Base-by-base conservation (phyloP, 2,888 invertebrate species). In the Acrocyrtus sp. region DNA sequence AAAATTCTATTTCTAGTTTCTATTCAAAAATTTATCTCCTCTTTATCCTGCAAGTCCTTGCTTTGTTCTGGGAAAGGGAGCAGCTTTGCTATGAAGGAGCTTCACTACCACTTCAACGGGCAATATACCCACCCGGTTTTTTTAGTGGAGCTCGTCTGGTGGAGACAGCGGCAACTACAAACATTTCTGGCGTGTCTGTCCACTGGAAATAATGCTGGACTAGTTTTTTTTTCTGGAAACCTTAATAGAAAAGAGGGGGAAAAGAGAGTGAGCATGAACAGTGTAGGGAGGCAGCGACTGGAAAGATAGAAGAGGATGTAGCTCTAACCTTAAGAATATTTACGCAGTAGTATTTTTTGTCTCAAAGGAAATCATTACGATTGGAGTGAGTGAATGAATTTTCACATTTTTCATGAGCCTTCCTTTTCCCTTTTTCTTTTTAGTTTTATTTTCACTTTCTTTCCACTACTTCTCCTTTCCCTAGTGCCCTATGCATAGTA, bases 341-440 rank as follows among this genome's bases (percentile, higher is more conserved):
- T 34, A 34, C 12, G 34, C 12, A 34, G 34, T 5, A 12, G 34
- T 8, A 34, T 34, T 34, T 34, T 75, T 74, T 77, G 77, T 79
- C 79, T 79, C 79, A 65, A 72, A 79, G 79, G 79, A 79, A 79
- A 79, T 79, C 79, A 79, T 79, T 79, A 79, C 76, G 76, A 79
- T 79, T 79, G 79, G 76, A 77, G 68, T 72, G 73, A 79, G 76
- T 79, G 79, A 79, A 79, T 79, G 79, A 79, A 79, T 76, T 75
- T 79, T 75, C 79, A 77, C 79, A 79, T 79, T 79, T 79, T 79
- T 79, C 79, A 79, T 79, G 77, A 79, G 77, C 75, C 72, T 62
- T 61, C 60, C 60, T 57, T 41, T 43, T 27, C 53, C 53, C 27
- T 51, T 51, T 65, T 53, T 54, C 53, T 22, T 45, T 45, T 45